Evolutionary conservation across 2,113 vertebrate genomes (phyloP), one percentile per base, ranked within the genome.

Genomic region (Stigmatopora argus): DNA sequence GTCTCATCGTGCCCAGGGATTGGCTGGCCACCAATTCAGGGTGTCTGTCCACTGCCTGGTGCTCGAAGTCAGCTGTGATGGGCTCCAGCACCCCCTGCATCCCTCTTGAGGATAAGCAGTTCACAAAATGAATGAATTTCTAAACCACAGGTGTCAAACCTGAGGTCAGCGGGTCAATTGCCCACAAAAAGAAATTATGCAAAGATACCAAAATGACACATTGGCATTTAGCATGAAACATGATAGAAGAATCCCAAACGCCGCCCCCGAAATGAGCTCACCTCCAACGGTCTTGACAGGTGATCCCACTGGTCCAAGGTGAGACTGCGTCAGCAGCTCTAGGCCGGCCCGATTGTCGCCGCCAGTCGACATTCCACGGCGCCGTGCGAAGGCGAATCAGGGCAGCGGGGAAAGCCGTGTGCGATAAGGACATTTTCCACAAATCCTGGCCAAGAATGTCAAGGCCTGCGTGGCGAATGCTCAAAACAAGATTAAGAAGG

Each of bases 361-460:
- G 2, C 53, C 66, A 83, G 79, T 82, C 77, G 64, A 81, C 75
- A 86, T 87, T 85, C 77, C 83, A 82, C 46, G 63, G 72, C 17
- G 31, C 63, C 64, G 82, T 86, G 85, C 57, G 81, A 84, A 86
- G 41, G 73, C 56, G 4, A n/a, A 19, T 38, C 23, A 14, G 38
- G 44, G 51, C 41, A 64, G n/a, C 64, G 49, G 67, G 69, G 52
- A 73, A 56, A 60, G 47, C 23, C 41, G 26, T 4, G 61, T 38
- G 21, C 60, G 86, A 87, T 86, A 80, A 82, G 83, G 82, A 82
- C 85, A 86, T 87, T 88, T 85, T 84, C 68, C 64, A 73, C 81
- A 45, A 62, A 69, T 77, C 81, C 79, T 71, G 82, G 77, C 62
- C 31, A 87, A 83, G 71, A 69, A 86, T 84, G 78, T 80, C 77